Base-by-base conservation (phyloP, 2,888 invertebrate species). In the Amphipyra tragopoginis region DNA sequence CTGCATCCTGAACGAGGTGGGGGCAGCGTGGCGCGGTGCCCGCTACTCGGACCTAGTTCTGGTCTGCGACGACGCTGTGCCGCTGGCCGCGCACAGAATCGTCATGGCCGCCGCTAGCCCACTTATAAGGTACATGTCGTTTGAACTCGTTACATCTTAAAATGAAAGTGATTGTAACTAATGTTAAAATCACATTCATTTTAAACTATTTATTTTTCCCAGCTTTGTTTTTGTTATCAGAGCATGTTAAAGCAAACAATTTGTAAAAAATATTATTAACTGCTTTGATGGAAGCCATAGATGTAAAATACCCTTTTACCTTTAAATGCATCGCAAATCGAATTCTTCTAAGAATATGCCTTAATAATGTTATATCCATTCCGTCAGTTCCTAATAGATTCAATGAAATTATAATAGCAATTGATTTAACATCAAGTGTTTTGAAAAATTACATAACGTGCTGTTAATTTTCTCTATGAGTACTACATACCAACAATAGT, bases 1-100 rank as follows among this genome's bases (percentile, higher is more conserved):
- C 95, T 98, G 98, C 95, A 97, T 98, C 96, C 97, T 97, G 93
- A 97, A 97, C 93, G 98, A 98, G 95, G 97, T 98, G 90, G 97
- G 97, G 88, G 97, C 97, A 88, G 98, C 98, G 96, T 98, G 97
- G 95, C 96, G 97, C 84, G 97, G 97, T 79, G 97, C 98, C 90
- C 96, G 97, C 92, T 97, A 97, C 93, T 97, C 98, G 66, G 98
- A 98, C 95, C 96, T 98, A 93, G 97, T 97, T 86, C 96, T 98
- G 87, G 96, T 98, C 76, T 98, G 98, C 91, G 97, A 97, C 91
- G 97, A 97, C 93, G 97, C 97, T 80, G 97, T 97, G 80, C 96
- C 97, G 77, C 95, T 98, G 64, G 96, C 97, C 81, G 98, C 98
- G 55, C 98, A 98, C 90, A 97, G 97, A 85, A 96, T 98, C 85